Conservation (phyloP, 1,140 invertebrate species). For the Calliphora vicina region DNA sequence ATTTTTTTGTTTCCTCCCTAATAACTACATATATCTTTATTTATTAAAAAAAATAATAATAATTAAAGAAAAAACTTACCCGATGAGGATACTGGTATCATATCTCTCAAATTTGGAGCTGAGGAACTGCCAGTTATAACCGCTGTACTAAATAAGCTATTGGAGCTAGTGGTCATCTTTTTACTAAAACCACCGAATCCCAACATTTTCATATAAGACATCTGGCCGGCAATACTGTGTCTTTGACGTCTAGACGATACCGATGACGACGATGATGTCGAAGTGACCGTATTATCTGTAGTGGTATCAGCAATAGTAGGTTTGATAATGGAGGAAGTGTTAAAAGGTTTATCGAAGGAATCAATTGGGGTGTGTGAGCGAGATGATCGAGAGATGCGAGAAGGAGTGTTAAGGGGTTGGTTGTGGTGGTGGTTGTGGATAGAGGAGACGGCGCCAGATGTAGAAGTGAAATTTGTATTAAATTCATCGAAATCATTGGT, state of each 20-base stretch:
- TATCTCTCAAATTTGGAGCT: constrained; percentile 87
- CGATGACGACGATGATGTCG: constrained; percentile 57
- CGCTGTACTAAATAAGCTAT: constrained; percentile 89
- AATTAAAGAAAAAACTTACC: constrained; percentile 66
- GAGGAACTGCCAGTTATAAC: constrained; percentile 92
- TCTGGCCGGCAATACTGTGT: constrained; percentile 92
- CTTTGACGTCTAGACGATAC: constrained; percentile 79
- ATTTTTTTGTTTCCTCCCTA: too few relatives aligned
- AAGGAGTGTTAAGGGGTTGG: not conserved
- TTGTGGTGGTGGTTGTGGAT: not conserved
- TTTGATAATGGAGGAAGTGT: constrained; percentile 34
- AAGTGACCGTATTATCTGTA: constrained; percentile 59
- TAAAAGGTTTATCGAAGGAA: constrained; percentile 23
- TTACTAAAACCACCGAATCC: constrained; percentile 73
- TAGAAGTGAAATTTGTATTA: not conserved
- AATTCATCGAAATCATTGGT: not conserved
- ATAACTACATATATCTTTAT: too few relatives aligned
- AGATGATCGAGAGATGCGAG: constrained; percentile 10
- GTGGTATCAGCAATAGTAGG: constrained; percentile 51
- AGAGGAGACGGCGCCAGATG: not conserved
- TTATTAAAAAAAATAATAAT: not conserved
- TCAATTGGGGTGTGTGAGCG: constrained; percentile 42
- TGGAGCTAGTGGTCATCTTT: constrained; percentile 76
- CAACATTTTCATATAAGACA: constrained; percentile 89
- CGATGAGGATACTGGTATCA: constrained; percentile 78